A percentile compares a stretch with the other conserved stretches of the same genome.
phyloP scores from a whole-genome alignment of 2,797 vertebrate genomes.

The Thaleichthys pacificus region DNA sequence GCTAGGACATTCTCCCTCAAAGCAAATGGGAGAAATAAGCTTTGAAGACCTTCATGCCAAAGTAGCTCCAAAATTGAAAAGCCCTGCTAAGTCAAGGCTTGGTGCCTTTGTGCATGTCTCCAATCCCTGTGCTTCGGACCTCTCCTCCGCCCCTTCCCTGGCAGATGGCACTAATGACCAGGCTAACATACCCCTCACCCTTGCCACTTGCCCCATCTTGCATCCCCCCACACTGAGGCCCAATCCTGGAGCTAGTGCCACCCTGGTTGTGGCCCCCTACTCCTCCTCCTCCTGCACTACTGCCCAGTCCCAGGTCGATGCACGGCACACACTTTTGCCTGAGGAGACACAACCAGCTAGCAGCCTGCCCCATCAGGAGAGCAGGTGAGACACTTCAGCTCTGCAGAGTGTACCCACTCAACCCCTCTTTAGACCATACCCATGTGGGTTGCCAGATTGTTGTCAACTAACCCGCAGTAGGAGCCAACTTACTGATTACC shows the following conservation, averaged over 20 bases:
- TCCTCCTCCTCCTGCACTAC: conserved; percentile 67
- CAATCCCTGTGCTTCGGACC: conserved; percentile 63
- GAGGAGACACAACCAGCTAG: conserved; percentile 90
- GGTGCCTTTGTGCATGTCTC: conserved; percentile 67
- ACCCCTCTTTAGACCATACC: conserved; percentile 21
- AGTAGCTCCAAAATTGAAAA: conserved; percentile 65
- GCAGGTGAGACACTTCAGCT: conserved; percentile 87
- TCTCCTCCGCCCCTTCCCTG: conserved; percentile 65
- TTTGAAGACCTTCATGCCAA: conserved; percentile 74
- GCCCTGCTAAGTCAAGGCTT: conserved; percentile 58
- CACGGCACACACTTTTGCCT: conserved; percentile 87
- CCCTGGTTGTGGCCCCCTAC: conserved; percentile 60
- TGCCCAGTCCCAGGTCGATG: conserved; percentile 76
- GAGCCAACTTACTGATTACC: neutral
- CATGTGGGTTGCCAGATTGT: conserved; percentile 31
- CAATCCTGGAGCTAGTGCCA: conserved; percentile 54
- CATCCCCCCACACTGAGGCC: conserved; percentile 62
- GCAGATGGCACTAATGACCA: conserved; percentile 61
- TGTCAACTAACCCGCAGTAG: neutral
- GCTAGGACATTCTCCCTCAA: conserved; percentile 25
- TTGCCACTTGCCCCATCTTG: conserved; percentile 63
- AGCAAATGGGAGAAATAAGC: conserved; percentile 39
- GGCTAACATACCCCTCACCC: conserved; percentile 45
- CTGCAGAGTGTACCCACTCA: conserved; percentile 41
- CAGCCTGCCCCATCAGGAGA: conserved; percentile 78